A percentile compares a stretch with the other conserved stretches of the same genome.
Evolutionary conservation across 2,797 vertebrate species (phyloP).

Genomic region (Scolopax bukidnonensis): DNA sequence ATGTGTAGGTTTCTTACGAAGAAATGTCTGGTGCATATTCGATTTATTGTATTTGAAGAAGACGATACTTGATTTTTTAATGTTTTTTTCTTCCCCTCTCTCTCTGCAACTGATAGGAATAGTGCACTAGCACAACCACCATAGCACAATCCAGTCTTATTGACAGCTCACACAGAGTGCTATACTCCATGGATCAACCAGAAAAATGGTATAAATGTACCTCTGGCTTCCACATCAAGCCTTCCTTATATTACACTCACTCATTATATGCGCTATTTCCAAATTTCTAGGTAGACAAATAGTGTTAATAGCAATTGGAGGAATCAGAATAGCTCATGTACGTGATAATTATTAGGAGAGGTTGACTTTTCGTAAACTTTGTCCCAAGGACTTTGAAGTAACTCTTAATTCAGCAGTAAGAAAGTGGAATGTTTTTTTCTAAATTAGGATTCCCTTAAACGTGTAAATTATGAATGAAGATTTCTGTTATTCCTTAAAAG

Average conservation of each 20-base stretch:
- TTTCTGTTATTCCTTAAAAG: not conserved
- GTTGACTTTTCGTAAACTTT: not conserved
- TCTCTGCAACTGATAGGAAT: not conserved
- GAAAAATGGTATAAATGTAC: not conserved
- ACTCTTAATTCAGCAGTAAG: not conserved
- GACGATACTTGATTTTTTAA: not conserved
- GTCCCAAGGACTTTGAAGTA: not conserved
- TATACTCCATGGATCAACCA: not conserved
- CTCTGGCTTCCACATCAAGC: not conserved
- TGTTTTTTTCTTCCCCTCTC: not conserved
- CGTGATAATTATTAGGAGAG: not conserved
- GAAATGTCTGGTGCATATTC: not conserved
- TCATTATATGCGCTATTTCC: not conserved
- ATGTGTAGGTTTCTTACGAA: not conserved
- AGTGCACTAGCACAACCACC: not conserved
- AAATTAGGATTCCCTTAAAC: slow-evolving; percentile 2
- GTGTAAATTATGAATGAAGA: slow-evolving; percentile 22
- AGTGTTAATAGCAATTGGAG: not conserved
- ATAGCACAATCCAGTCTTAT: not conserved
- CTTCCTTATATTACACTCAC: not conserved
- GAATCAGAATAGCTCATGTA: not conserved
- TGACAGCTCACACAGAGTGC: not conserved
- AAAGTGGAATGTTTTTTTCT: not conserved
- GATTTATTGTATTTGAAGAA: not conserved
- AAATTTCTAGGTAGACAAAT: not conserved